Percentiles rank a stretch among this genome's conserved stretches.
Conservation (phyloP, 2,888 invertebrate species). For the Lycophotia porphyrea region DNA sequence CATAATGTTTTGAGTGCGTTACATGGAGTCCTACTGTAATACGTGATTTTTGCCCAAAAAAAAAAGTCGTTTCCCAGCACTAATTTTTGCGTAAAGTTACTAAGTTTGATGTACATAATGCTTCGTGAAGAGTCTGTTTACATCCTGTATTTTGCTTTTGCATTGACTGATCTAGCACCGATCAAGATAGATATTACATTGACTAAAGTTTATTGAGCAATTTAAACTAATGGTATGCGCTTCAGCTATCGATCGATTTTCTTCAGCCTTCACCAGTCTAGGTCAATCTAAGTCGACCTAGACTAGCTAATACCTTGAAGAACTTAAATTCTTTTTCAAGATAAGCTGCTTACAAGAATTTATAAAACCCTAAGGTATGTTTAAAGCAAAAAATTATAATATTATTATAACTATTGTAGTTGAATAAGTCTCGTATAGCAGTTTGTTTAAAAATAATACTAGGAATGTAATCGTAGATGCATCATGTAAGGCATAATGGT, state of each 20-base stretch:
- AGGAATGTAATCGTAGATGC: not conserved
- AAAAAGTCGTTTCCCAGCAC: too few relatives aligned
- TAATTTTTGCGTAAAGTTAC: too few relatives aligned
- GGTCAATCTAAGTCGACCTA: conserved; percentile 33
- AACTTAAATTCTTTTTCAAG: not conserved
- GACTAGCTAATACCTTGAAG: conserved; percentile 8
- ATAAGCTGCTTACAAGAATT: not conserved
- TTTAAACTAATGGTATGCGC: conserved; percentile 15
- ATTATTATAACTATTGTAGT: not conserved
- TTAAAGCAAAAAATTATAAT: not conserved
- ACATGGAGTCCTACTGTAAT: too few relatives aligned
- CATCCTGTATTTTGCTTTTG: not conserved
- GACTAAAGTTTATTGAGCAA: not conserved
- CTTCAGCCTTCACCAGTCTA: conserved; percentile 33
- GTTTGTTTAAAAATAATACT: conserved; percentile 21
- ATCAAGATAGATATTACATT: not conserved
- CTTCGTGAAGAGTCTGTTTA: too few relatives aligned
- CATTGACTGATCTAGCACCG: not conserved
- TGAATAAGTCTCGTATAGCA: conserved; percentile 4
- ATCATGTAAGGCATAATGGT: conserved; percentile 4
- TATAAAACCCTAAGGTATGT: not conserved
- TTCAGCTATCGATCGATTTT: conserved; percentile 49
- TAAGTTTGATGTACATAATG: too few relatives aligned
- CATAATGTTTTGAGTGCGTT: too few relatives aligned
- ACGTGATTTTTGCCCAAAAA: too few relatives aligned